Evolutionary conservation across 2,888 invertebrate species (phyloP), one percentile per base, ranked within the genome.

Genomic region (Lasioglossum zephyrum): DNA sequence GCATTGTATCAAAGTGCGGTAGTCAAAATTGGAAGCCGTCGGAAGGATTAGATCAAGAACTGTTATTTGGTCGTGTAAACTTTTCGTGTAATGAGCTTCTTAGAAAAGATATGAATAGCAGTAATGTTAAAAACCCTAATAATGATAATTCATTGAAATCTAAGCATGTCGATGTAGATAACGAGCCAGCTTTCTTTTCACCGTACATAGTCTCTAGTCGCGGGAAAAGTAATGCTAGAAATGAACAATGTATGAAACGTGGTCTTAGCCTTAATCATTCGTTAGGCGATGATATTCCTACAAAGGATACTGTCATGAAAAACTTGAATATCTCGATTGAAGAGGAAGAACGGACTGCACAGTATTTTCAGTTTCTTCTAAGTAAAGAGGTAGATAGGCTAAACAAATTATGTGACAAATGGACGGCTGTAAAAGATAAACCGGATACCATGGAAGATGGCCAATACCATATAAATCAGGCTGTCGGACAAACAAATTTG

Each of bases 401-500:
- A 73, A 95, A 95, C 0, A 95, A 94, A 66, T 91, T 96, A 87
- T 97, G 97, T 77, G 93, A 95, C 0, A 93, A 93, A 0, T 97
- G 97, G 97, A 95, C 95, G 4, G 92, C 92, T 39, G 95, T 96
- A 26, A 95, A 95, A 73, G 94, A 94, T 4, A 93, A 95, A 31
- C 92, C 94, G 0, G 86, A 88, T 60, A 88, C 91, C 22, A 95
- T 96, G 0, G 97, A 97, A 73, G 95, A 96, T 88, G 96, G 96
- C 0, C 93, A 95, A 92, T 96, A 96, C 91, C 94, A 96, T 83
- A 96, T 98, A 63, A 96, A 97, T 89, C 96, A 97, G 26, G 97
- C 97, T 0, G 96, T 97, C 86, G 98, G 98, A 0, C 98, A 98
- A 95, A 97, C 97, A 0, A 96, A 97, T 82, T 95, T 98, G 86